Conservation (phyloP, 2,797 vertebrate genomes). For the Melanotaenia boesemani region DNA sequence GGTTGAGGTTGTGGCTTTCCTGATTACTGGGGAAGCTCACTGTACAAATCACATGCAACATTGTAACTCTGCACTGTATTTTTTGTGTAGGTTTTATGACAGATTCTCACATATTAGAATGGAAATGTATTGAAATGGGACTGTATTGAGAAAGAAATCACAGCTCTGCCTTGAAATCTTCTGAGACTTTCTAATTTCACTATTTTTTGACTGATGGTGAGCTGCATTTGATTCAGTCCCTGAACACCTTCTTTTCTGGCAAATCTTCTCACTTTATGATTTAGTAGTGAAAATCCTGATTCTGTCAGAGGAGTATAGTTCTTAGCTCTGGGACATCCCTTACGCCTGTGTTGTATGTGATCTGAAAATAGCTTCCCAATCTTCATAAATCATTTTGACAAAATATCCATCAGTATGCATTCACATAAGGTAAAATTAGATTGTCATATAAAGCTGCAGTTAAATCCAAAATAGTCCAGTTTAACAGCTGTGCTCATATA, state of each 20-base stretch:
- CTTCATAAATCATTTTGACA: constrained; percentile 24
- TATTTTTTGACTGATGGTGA: constrained; percentile 32
- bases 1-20: constrained; percentile 23
- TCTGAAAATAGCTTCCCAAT: constrained; percentile 24
- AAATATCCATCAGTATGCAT: constrained; percentile 4
- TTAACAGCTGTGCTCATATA: too few species aligned
- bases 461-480: too few species aligned
- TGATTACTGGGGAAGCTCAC: constrained; percentile 36
- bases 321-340: constrained; percentile 3
- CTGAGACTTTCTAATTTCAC: constrained; percentile 18
- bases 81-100: constrained; percentile 11
- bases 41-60: background rate
- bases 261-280: constrained; percentile 35
- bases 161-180: constrained; percentile 27
- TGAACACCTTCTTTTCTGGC: constrained; percentile 28
- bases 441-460: too few species aligned
- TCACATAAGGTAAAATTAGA: background rate
- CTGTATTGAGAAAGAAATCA: background rate
- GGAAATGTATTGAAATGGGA: background rate
- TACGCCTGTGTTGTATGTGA: constrained; percentile 7
- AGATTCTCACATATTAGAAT: constrained; percentile 1
- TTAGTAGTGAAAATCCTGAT: constrained; percentile 33
- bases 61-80: constrained; percentile 1
- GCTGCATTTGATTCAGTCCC: constrained; percentile 18
- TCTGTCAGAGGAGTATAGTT: constrained; percentile 16